phyloP scores from a whole-genome alignment of 1,140 invertebrate genomes.

The Phenacoccus solenopsis region DNA sequence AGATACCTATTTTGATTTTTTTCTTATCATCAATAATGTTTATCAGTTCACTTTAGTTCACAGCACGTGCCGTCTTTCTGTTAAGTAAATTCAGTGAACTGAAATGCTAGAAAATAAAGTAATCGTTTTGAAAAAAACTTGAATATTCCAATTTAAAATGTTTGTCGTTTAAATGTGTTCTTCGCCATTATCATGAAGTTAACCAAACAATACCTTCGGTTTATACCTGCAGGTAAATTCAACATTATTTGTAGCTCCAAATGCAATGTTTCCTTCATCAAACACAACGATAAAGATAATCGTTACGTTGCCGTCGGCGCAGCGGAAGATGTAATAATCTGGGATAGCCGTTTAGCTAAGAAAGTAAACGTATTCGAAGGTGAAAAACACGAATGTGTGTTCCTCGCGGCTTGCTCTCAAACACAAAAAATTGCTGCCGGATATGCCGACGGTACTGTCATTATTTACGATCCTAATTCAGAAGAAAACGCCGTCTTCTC shows the following conservation, averaged over 20 bases:
- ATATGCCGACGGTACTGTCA: conserved; percentile 78
- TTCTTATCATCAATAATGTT: too few relatives aligned
- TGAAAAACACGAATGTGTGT: conserved; percentile 63
- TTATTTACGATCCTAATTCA: conserved; percentile 60
- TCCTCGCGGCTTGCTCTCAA: conserved; percentile 53
- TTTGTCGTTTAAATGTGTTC: too few relatives aligned
- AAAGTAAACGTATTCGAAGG: conserved; percentile 45
- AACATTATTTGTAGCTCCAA: conserved; percentile 71
- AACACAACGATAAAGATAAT: conserved; percentile 56
- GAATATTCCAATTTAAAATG: too few relatives aligned
- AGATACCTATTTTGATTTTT: too few relatives aligned
- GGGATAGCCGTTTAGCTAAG: conserved; percentile 82
- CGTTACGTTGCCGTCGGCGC: conserved; percentile 76
- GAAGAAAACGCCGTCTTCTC: conserved; percentile 66
- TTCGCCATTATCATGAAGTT: too few relatives aligned
- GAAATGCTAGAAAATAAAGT: too few relatives aligned
- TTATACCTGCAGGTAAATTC: conserved; percentile 63
- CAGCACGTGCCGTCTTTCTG: too few relatives aligned
- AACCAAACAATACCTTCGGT: conserved; percentile 92
- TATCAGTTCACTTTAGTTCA: too few relatives aligned
- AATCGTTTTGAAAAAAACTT: too few relatives aligned
- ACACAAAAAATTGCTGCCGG: conserved; percentile 73
- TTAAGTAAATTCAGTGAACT: too few relatives aligned
- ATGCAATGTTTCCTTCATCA: conserved; percentile 66
- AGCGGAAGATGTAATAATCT: conserved; percentile 84